Base-by-base conservation (phyloP, 2,113 vertebrate species). In the Zosterops lateralis region DNA sequence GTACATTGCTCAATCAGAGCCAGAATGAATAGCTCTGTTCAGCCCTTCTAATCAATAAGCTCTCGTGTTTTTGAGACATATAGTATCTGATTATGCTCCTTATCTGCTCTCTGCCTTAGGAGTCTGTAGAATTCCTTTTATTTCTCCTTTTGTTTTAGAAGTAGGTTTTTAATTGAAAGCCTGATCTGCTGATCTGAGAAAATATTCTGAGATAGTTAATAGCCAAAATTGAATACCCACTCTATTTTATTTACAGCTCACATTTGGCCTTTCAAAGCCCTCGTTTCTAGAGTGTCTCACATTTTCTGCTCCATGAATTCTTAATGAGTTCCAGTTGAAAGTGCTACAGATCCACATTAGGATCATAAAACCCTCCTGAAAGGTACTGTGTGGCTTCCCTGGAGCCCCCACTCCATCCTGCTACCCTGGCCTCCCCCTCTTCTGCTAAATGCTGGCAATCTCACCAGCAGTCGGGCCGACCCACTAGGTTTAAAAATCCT, bases 251-350 rank as follows among this genome's bases (percentile, higher is more conserved):
- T 97, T 97, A 97, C 94, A 91, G 95, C 94, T 95, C 93, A 96
- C 84, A 90, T 95, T 97, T 97, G 95, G 93, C 85, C 89, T 97
- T 95, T 96, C 90, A 97, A 97, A 97, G 71, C 90, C 84, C 84
- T 95, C 54, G 65, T 97, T 97, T 97, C 96, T 94, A 97, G 95
- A 96, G 95, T 31, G 17, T 94, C 89, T 96, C 15, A 28, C 90
- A 96, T 97, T 97, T 97, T 98, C 97, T 98, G 97, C 97, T 86
- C 90, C 97, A 97, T 97, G 97, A 97, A 97, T 97, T 97, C 96
- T 95, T 97, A 98, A 98, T 96, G 94, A 97, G 95, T 97, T 97
- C 96, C 95, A 97, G 96, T 97, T 97, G 97, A 97, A 97, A 97
- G 93, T 95, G 88, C 75, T 90, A 68, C 58, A 91, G 94, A 92